These are phyloP conservation scores for Neoarius graeffei DNA, from an alignment of 2,113 vertebrate genomes.

Conservation along the genomic window DNA sequence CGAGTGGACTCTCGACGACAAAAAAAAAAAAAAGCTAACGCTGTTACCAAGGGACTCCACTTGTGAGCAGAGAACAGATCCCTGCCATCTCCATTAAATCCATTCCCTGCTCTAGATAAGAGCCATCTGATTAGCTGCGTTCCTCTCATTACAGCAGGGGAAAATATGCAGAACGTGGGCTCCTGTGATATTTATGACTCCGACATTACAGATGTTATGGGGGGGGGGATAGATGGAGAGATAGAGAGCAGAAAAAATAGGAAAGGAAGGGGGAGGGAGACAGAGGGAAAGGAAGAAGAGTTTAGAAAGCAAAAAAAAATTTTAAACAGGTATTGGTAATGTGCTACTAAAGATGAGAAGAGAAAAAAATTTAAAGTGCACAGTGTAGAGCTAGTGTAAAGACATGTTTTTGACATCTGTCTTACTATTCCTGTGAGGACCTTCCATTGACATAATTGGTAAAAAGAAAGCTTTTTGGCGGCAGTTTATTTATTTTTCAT, in stretches of 20 bases:
- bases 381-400: neutral
- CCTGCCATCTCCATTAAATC: conserved; percentile 55
- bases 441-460: neutral
- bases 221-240: neutral
- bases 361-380: neutral
- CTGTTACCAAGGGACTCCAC: conserved; percentile 60
- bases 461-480: neutral
- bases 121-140: conserved; percentile 66
- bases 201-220: neutral
- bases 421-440: neutral
- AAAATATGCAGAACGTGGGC: conserved; percentile 44
- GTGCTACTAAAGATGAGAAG: neutral
- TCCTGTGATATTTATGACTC: conserved; percentile 54
- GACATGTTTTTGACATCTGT: neutral
- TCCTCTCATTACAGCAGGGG: conserved; percentile 69
- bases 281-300: neutral
- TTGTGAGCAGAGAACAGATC: conserved; percentile 61
- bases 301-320: neutral
- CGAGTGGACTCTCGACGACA: conserved; percentile 69
- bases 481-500: neutral
- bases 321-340: neutral
- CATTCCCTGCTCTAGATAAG: conserved; percentile 72
- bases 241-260: neutral
- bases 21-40: conserved; percentile 51
- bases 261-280: too few species aligned